Evolutionary conservation across 2,113 vertebrate species (phyloP), one percentile per base, ranked within the genome.

Genomic region (Pao palembangensis): DNA sequence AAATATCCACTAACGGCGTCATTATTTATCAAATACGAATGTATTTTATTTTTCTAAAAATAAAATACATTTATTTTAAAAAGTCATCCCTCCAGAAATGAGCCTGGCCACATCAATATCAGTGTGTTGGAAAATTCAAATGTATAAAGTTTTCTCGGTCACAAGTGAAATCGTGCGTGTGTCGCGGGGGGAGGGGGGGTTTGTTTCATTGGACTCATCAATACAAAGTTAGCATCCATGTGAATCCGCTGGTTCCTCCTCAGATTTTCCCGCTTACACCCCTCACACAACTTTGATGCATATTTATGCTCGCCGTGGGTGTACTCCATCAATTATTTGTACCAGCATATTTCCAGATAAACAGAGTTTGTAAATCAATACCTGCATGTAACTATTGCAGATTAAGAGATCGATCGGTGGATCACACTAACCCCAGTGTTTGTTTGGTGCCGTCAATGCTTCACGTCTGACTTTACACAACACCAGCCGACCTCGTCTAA

Each of bases 321-420:
- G 82, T 71, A 78, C 68, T 70, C 78, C 83, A 87, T 89, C 73
- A 87, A 88, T 87, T 88, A 88, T 90, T 89, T 78, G 82, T 85
- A 83, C 38, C 77, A 50, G 81, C 73, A 84, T 85, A 85, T 87
- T 88, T 89, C 69, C 81, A 87, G 79, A 85, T 84, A 87, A 88
- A 88, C 86, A 81, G 78, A 83, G 86, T 90, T 90, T 86, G 76
- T 81, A 75, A 82, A 91, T 90, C 87, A 73, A 90, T 90, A 87
- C 78, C 73, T 79, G 77, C 81, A 82, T 90, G 82, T 89, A 88
- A 89, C 84, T 83, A 87, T 88, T 88, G 83, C 86, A 88, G 88
- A 87, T 87, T 84, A 88, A 87, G 75, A 81, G 83, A 83, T 85
- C 76, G 83, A 89, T 87, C 80, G 72, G 79, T 84, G 75, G 77